Evolutionary conservation across 2,113 vertebrate species (phyloP), one percentile per base, ranked within the genome.

Genomic region (Onychorhynchus coronatus): DNA sequence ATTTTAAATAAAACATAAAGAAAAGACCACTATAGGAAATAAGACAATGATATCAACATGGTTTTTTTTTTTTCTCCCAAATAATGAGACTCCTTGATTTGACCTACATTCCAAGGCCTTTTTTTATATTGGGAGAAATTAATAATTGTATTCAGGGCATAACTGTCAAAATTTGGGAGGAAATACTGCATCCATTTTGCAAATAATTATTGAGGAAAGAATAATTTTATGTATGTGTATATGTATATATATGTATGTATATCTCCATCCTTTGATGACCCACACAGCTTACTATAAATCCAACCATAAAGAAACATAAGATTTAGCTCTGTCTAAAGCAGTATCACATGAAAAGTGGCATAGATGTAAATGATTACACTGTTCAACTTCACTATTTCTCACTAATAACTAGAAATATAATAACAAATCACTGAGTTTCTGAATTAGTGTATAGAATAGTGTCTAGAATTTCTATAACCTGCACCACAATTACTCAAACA

Each of bases 1-100:
- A 97, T 96, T 97, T 98, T 98, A 98, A 98, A 98, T 98, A 98
- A 98, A 98, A 98, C 95, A 97, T 98, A 97, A 98, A 97, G 97
- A 96, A 97, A 97, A 95, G 71, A 86, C 80, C 83, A 90, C 68
- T 96, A 63, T 77, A 93, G 96, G 95, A 79, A 85, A 63, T 73
- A 67, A 63, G 91, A 77, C 28, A 28, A 59, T 80, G 75, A 87
- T 97, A 93, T 93, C 95, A 81, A 56, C 56, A 37, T 88, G 86
- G 91, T 68, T 11, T 6, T 3, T 31, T 56, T 16, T 35, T 39
- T 13, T 41, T 12, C 8, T 35, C 39, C 53, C 63, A 65, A 81
- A 75, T 47, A 86, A 63, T 37, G 23, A 67, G 35, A 74, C 47
- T 88, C 75, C 55, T 97, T 87, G 35, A 58, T 78, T 88, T 94